phyloP scores from a whole-genome alignment of 2,888 invertebrate species.

The Timema podura region DNA sequence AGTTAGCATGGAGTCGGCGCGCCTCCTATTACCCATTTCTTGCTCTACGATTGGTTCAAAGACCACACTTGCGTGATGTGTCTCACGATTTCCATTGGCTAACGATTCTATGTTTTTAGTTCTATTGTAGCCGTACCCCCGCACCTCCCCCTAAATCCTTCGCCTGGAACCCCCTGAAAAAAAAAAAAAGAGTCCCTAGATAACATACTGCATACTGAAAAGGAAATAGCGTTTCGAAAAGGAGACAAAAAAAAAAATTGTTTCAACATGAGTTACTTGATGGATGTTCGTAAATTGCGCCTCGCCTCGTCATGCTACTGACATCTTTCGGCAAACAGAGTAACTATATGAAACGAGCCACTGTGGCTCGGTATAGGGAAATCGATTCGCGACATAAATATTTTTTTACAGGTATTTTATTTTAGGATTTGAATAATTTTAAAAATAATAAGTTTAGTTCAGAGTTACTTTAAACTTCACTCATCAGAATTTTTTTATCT shows the following conservation, averaged over 20 bases:
- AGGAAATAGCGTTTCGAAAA: constrained; percentile 16
- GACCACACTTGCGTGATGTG: constrained; percentile 28
- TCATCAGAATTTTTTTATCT: too few species aligned
- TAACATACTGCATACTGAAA: constrained; percentile 27
- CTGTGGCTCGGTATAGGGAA: too few species aligned
- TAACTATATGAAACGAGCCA: too few species aligned
- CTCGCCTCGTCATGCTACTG: neutral
- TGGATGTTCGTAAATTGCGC: constrained; percentile 2
- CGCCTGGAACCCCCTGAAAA: neutral
- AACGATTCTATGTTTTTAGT: constrained; percentile 20
- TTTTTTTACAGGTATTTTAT: too few species aligned
- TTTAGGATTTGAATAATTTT: too few species aligned
- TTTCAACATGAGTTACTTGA: neutral
- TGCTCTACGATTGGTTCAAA: constrained; percentile 24
- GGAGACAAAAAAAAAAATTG: neutral
- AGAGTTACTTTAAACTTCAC: too few species aligned
- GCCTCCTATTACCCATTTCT: constrained; percentile 24
- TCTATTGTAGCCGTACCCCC: constrained; percentile 21
- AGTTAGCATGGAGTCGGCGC: constrained; percentile 26
- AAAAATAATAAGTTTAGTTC: too few species aligned
- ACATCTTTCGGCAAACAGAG: neutral
- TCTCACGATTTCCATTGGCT: constrained; percentile 25
- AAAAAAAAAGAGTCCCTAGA: constrained; percentile 18
- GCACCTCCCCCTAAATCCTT: neutral
- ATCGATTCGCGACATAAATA: too few species aligned